phyloP scores from a whole-genome alignment of 2,888 invertebrate genomes.

The Mythimna lalbum region DNA sequence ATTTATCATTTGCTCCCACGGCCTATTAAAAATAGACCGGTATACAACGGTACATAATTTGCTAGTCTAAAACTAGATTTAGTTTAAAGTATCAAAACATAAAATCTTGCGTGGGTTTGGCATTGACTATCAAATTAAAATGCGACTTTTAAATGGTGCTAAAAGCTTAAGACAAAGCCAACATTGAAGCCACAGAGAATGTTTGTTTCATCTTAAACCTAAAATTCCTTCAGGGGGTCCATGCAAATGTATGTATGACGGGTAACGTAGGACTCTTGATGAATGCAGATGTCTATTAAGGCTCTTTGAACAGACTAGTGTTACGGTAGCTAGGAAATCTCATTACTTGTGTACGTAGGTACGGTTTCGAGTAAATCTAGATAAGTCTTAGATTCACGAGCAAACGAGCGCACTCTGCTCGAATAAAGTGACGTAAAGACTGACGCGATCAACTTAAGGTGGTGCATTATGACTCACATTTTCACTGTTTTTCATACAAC shows the following conservation, averaged over 20 bases:
- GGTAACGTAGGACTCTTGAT: slow-evolving; percentile 51
- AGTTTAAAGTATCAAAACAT: slow-evolving; percentile 38
- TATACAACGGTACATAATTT: slow-evolving; percentile 29
- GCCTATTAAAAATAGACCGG: slow-evolving; percentile 43
- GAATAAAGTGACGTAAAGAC: slow-evolving; percentile 70
- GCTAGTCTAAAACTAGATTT: slow-evolving; percentile 33
- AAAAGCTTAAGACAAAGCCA: slow-evolving; percentile 6
- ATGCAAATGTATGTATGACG: slow-evolving; percentile 44
- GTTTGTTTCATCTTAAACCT: slow-evolving; percentile 4
- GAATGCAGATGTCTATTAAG: slow-evolving; percentile 62
- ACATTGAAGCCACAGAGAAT: slow-evolving; percentile 1
- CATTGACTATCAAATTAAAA: slow-evolving; percentile 45
- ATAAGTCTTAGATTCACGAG: slow-evolving; percentile 71
- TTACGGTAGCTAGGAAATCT: slow-evolving; percentile 68
- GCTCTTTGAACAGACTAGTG: slow-evolving; percentile 60
- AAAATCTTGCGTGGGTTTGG: slow-evolving; percentile 28
- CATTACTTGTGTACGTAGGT: slow-evolving; percentile 71
- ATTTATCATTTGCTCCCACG: slow-evolving; percentile 38
- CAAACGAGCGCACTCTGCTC: slow-evolving; percentile 68
- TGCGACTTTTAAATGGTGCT: slow-evolving; percentile 1
- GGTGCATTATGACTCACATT: too few species aligned
- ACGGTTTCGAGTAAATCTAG: slow-evolving; percentile 69
- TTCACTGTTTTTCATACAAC: too few species aligned
- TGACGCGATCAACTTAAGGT: slow-evolving; percentile 70
- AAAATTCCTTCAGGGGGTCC: slow-evolving; percentile 29